Conservation (phyloP, 2,113 vertebrate species). For the Taurulus bubalis region DNA sequence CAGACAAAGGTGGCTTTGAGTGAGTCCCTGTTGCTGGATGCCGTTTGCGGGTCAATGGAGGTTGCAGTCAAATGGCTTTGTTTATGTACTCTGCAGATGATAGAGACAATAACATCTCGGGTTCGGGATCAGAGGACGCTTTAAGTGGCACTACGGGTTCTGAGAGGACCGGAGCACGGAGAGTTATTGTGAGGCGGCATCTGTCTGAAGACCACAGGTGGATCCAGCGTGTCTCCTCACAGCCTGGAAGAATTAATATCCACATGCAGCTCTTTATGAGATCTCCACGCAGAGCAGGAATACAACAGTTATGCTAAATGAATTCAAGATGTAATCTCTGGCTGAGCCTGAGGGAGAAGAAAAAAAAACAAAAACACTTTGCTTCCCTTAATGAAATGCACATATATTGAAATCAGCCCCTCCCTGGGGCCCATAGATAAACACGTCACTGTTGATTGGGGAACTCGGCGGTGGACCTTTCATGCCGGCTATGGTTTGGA, state of each 20-base stretch:
- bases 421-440: slow-evolving; percentile 10
- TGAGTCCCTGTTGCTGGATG: slow-evolving; percentile 54
- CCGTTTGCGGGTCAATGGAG: slow-evolving; percentile 40
- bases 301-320: neutral
- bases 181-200: neutral
- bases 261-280: too few species aligned
- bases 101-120: slow-evolving; percentile 61
- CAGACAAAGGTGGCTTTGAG: slow-evolving; percentile 81
- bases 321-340: slow-evolving; percentile 9
- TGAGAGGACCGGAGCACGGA: neutral
- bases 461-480: slow-evolving; percentile 7
- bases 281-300: neutral
- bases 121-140: slow-evolving; percentile 31
- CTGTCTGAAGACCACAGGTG: neutral
- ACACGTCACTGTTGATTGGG: slow-evolving; percentile 8
- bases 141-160: slow-evolving; percentile 41
- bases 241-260: neutral
- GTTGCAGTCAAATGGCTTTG: slow-evolving; percentile 49
- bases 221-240: neutral
- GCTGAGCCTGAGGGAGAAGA: neutral
- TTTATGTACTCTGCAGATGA: slow-evolving; percentile 71
- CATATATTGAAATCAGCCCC: slow-evolving; percentile 29
- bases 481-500: slow-evolving; percentile 5
- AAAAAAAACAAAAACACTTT: neutral
- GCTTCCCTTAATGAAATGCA: neutral